Percentiles rank a stretch among this genome's conserved stretches.
These are phyloP conservation scores for Drosophila asahinai DNA, from an alignment of 1,140 invertebrate genomes.

Conservation along the genomic window DNA sequence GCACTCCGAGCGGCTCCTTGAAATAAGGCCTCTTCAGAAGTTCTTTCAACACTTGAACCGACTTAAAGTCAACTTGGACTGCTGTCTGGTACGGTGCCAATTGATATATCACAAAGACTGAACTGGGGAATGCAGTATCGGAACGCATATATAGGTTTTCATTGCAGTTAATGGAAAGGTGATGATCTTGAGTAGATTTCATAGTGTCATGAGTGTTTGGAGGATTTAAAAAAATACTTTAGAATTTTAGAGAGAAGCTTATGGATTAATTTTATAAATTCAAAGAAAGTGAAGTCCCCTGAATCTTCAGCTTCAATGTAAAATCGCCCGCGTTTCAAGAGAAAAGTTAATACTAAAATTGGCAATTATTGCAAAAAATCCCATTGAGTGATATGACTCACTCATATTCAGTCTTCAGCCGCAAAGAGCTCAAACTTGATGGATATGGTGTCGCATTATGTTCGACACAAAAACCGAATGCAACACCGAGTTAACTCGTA, in stretches of 20 bases:
- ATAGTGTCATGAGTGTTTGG: too few species aligned
- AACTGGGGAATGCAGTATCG: background rate
- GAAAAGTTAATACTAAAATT: constrained; percentile 5
- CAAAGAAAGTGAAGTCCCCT: too few species aligned
- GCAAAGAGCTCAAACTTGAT: constrained; percentile 5
- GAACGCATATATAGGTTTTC: background rate
- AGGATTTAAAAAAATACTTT: too few species aligned
- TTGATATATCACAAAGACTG: constrained; percentile 18
- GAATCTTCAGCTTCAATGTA: background rate
- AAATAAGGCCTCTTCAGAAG: constrained; percentile 45
- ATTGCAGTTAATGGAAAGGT: background rate
- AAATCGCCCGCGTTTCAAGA: background rate
- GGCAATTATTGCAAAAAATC: background rate
- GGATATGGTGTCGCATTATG: constrained; percentile 14
- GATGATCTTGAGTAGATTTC: background rate
- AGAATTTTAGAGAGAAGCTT: too few species aligned
- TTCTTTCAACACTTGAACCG: constrained; percentile 72
- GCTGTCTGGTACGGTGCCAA: constrained; percentile 19
- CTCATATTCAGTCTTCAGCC: background rate
- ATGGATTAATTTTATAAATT: too few species aligned
- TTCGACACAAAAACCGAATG: constrained; percentile 25
- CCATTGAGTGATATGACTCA: constrained; percentile 15
- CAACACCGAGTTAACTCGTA: constrained; percentile 18
- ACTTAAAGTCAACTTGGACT: constrained; percentile 39
- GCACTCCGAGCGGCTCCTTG: constrained; percentile 36